phyloP scores from a whole-genome alignment of 2,888 invertebrate genomes.

The Ptilodon capucinus region DNA sequence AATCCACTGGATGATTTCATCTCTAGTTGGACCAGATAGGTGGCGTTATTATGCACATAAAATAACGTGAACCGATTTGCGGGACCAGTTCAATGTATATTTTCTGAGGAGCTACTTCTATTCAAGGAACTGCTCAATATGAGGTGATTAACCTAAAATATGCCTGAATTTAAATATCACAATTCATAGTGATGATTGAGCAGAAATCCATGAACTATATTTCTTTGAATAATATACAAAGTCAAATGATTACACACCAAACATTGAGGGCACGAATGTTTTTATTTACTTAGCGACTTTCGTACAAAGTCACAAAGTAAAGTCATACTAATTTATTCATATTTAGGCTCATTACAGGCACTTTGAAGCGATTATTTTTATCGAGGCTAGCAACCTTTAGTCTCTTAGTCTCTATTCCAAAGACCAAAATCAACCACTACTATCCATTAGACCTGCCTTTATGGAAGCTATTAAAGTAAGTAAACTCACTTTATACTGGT shows the following conservation, averaged over 20 bases:
- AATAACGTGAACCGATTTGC: no score
- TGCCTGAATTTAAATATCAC: background rate
- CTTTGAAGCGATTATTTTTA: background rate
- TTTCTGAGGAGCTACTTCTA: no score
- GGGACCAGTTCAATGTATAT: no score
- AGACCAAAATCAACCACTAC: constrained; percentile 11
- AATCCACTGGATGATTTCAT: no score
- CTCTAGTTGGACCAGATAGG: no score
- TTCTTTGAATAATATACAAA: background rate
- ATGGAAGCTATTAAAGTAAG: constrained; percentile 21
- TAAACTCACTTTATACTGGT: background rate
- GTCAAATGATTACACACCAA: background rate
- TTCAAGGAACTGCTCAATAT: no score
- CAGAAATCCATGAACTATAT: constrained; percentile 6
- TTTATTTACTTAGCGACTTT: background rate
- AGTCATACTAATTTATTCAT: background rate
- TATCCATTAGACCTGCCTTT: constrained; percentile 25
- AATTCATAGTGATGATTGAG: background rate
- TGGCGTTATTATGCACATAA: no score
- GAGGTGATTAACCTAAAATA: no score
- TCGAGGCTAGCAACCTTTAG: no score
- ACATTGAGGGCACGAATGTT: background rate
- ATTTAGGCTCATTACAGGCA: background rate
- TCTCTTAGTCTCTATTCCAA: constrained; percentile 35
- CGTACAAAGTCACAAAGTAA: background rate